Percentiles rank a stretch among this genome's conserved stretches.
These are phyloP conservation scores for Podargus strigoides DNA, from an alignment of 2,797 vertebrate genomes.

Conservation along the genomic window DNA sequence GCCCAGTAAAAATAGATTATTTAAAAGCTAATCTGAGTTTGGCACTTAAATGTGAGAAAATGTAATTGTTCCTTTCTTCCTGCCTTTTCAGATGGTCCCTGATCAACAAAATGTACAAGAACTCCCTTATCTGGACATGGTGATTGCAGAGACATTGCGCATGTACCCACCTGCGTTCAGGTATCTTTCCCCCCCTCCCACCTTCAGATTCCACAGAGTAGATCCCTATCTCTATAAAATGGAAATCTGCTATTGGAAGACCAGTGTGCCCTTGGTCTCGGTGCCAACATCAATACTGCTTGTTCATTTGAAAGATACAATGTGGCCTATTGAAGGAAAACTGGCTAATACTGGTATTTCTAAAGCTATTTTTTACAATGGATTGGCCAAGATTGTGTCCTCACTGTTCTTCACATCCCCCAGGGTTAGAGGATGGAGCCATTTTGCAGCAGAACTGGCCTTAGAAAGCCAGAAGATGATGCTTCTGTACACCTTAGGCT, in stretches of 20 bases:
- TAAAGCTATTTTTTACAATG: neutral
- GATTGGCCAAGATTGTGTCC: neutral
- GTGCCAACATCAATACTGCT: neutral
- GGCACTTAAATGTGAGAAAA: slow-evolving; percentile 21
- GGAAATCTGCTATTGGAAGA: neutral
- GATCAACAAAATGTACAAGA: slow-evolving; percentile 85
- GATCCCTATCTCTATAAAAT: neutral
- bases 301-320: neutral
- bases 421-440: neutral
- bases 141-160: slow-evolving; percentile 87
- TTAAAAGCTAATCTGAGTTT: slow-evolving; percentile 40
- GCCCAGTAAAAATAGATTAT: slow-evolving; percentile 31
- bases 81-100: slow-evolving; percentile 73
- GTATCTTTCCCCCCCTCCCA: slow-evolving; percentile 40
- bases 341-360: neutral
- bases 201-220: neutral
- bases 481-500: neutral
- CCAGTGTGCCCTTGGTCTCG: neutral
- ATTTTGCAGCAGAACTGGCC: neutral
- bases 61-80: slow-evolving; percentile 16
- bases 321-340: neutral
- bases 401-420: neutral
- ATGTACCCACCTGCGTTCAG: slow-evolving; percentile 94
- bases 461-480: neutral
- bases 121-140: slow-evolving; percentile 93